Conservation (phyloP, 2,797 vertebrate genomes). For the Hyperoplus immaculatus region DNA sequence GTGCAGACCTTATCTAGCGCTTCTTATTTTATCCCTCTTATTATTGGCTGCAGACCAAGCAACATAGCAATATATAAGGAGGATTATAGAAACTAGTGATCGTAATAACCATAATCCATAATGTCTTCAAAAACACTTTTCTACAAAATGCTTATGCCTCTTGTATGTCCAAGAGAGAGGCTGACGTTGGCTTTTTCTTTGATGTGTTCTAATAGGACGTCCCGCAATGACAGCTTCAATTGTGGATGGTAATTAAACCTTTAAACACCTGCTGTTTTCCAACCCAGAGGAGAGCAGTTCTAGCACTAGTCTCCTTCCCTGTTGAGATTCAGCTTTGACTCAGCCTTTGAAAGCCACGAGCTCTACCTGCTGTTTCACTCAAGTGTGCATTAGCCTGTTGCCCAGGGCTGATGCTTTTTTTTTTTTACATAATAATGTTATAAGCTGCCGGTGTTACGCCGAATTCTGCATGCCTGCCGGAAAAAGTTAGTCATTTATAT, state of each 20-base stretch:
- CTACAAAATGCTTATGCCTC: not conserved
- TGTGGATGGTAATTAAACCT: conserved; percentile 2
- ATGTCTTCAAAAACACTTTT: not conserved
- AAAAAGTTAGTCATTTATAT: too few relatives aligned
- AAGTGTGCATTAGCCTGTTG: conserved; percentile 16
- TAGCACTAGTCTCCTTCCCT: not conserved
- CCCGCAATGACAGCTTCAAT: not conserved
- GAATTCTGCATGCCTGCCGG: too few relatives aligned
- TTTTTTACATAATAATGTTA: not conserved
- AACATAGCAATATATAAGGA: not conserved
- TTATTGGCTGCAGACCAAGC: not conserved
- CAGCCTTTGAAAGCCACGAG: conserved; percentile 26
- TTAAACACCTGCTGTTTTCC: not conserved
- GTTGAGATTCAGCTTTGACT: conserved; percentile 15
- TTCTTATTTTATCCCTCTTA: not conserved
- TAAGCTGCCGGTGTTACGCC: not conserved
- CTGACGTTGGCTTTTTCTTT: not conserved
- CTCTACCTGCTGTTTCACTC: conserved; percentile 28
- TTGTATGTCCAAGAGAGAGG: not conserved
- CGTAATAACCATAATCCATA: not conserved
- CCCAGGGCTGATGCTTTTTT: conserved; percentile 17
- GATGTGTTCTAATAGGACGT: not conserved
- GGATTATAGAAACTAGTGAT: not conserved
- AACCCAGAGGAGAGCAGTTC: conserved; percentile 6
- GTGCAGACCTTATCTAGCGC: not conserved